Base-by-base conservation (phyloP, 2,888 invertebrate genomes). In the Nomada fabriciana region DNA sequence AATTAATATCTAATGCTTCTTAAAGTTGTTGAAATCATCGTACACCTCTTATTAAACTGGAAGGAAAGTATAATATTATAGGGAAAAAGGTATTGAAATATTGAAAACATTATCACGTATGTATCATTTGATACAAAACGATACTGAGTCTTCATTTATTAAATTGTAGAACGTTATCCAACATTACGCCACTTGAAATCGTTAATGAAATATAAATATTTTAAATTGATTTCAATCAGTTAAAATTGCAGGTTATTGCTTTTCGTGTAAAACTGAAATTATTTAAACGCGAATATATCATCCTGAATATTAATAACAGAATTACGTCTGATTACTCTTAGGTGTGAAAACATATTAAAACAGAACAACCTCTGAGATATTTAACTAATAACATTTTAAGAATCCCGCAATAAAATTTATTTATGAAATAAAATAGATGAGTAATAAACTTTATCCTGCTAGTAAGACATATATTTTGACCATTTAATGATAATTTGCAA, bases 71-170 rank as follows among this genome's bases (percentile, higher is more conserved):
- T 25, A 25, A 18, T 15, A 7, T 59, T 59, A 59, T 5, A 36
- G 1, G 3, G 20, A 52, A 36, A 68, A 42, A 53, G 23, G 55
- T 18, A 10, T 42, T 42, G 15, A 68, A 53, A 53, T 29, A 50
- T 67, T 36, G 52, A 50, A 52, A 67, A 67, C 29, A 67, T 67
- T 50, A 29, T 13, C 29, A 9, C 23, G 5, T 50, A 47, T 47
- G 25, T 23, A 23, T 20, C 15, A 57, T 60, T 70, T 15, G 18
- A 13, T 47, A 47, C 23, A 70, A 64, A 63, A 64, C 55, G 55
- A 64, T 59, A 64, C 25, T 18, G 59, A 43, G 11, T 47, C 53
- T 25, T 72, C 63, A 72, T 23, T 64, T 55, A 64, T 64, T 55
- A 53, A 53, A 53, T 11, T 47, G n/a, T 29, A 70, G 25, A 70